Base-by-base conservation (phyloP, 2,113 vertebrate species). In the Scortum barcoo region DNA sequence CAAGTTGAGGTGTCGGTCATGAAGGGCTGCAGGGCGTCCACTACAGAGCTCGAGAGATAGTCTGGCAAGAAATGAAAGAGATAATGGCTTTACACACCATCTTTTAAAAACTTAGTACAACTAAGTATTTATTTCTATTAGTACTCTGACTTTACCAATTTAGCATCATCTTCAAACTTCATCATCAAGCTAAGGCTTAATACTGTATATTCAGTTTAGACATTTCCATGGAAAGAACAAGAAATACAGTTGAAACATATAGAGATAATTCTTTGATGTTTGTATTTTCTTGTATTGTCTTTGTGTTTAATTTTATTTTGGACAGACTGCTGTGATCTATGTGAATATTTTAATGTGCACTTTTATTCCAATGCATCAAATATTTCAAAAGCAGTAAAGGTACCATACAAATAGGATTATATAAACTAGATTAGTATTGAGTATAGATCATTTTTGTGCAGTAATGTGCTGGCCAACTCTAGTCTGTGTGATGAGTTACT, bases 1-100 rank as follows among this genome's bases (percentile, higher is more conserved):
- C 5, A 58, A 30, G 80, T 40, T 61, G 62, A 63, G 77, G 60
- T 74, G 79, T 26, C 78, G n/a, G 56, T 81, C n/a, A 38, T n/a
- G 57, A 67, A 14, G 28, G n/a, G 61, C 62, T 76, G 20, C 36
- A 40, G 58, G 73, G 42, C 63, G 33, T 76, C 85, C 38, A 54
- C 44, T 38, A 19, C 11, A 54, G 46, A 80, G 76, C 42, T 68
- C 36, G 7, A 17, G 26, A 60, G 19, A 40, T 57, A 50, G 51
- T 54, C 20, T 28, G 24, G 28, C n/a, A 50, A 20, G n/a, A 16
- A 67, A 40, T 46, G 30, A 68, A 28, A 56, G n/a, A 33, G 1
- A 50, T 28, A 40, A 62, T 65, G 24, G 17, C 60, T 56, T 78
- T 26, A 24, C 24, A 24, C 24, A 60, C 12, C 3, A 6, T 38